Conservation (phyloP, 2,888 invertebrate genomes). For the Andrena fulva region DNA sequence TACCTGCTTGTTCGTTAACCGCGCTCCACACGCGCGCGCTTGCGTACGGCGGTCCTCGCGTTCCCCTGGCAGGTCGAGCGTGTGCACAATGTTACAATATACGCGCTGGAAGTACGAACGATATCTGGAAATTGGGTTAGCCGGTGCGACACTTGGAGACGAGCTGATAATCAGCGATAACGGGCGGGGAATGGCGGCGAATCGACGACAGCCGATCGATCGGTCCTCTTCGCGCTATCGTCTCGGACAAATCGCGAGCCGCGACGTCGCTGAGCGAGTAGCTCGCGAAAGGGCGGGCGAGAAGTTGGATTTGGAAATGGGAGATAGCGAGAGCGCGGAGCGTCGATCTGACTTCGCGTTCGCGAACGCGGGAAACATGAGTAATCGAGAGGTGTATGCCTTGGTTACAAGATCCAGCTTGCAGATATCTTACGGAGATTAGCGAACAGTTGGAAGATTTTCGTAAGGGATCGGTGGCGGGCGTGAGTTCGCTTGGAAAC, state of each 20-base stretch:
- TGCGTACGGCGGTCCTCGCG: slow-evolving; percentile 6
- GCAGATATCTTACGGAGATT: no score
- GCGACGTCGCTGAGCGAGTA: no score
- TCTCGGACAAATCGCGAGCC: not conserved
- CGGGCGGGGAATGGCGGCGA: slow-evolving; percentile 40
- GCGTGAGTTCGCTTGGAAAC: no score
- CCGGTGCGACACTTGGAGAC: slow-evolving; percentile 47
- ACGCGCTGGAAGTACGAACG: slow-evolving; percentile 30
- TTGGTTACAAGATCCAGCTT: no score
- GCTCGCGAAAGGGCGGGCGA: no score
- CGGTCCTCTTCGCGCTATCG: not conserved
- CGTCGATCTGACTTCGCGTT: no score
- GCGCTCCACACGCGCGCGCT: slow-evolving; percentile 16
- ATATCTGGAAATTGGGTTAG: slow-evolving; percentile 72
- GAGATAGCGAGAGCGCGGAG: no score
- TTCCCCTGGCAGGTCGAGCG: not conserved
- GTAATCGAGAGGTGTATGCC: no score
- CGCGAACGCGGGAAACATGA: no score
- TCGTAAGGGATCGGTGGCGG: no score
- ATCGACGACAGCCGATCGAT: slow-evolving; percentile 41
- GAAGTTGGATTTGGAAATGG: no score
- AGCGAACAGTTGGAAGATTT: no score
- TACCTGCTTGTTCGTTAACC: slow-evolving; percentile 42
- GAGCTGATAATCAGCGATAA: slow-evolving; percentile 68
- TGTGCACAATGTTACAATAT: not conserved